Conservation (phyloP, 2,797 vertebrate genomes). For the Protonibea diacanthus region DNA sequence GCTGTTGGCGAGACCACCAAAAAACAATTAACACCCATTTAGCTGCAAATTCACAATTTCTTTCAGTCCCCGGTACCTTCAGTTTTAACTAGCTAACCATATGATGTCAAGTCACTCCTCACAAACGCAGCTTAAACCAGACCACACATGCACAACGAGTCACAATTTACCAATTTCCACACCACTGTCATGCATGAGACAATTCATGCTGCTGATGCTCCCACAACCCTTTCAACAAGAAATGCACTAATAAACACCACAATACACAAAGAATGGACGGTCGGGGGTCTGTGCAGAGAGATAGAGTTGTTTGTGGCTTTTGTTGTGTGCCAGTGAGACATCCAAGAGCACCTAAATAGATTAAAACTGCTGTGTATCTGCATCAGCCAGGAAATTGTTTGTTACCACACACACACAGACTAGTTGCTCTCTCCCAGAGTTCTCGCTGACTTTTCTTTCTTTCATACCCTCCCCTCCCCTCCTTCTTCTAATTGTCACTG, state of each 20-base stretch:
- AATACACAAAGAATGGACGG: conserved; percentile 40
- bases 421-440: conserved; percentile 40
- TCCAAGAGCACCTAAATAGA: conserved; percentile 73
- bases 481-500: conserved; percentile 46
- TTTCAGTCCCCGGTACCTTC: conserved; percentile 21
- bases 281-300: conserved; percentile 62
- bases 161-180: conserved; percentile 71
- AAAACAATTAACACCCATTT: conserved; percentile 27
- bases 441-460: conserved; percentile 55
- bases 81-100: conserved; percentile 22
- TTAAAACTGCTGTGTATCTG: conserved; percentile 72
- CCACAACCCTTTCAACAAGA: conserved; percentile 61
- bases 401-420: conserved; percentile 41
- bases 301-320: conserved; percentile 72
- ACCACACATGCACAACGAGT: conserved; percentile 50
- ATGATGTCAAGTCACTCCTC: conserved; percentile 34
- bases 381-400: conserved; percentile 72
- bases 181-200: conserved; percentile 66
- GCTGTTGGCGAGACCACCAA: conserved; percentile 6
- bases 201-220: conserved; percentile 48
- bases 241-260: conserved; percentile 55
- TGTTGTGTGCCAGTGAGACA: conserved; percentile 70
- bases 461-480: conserved; percentile 33
- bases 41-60: conserved; percentile 20
- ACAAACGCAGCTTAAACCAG: conserved; percentile 43